phyloP scores from a whole-genome alignment of 2,888 invertebrate species.

The Caenorhabditis drosophilae region DNA sequence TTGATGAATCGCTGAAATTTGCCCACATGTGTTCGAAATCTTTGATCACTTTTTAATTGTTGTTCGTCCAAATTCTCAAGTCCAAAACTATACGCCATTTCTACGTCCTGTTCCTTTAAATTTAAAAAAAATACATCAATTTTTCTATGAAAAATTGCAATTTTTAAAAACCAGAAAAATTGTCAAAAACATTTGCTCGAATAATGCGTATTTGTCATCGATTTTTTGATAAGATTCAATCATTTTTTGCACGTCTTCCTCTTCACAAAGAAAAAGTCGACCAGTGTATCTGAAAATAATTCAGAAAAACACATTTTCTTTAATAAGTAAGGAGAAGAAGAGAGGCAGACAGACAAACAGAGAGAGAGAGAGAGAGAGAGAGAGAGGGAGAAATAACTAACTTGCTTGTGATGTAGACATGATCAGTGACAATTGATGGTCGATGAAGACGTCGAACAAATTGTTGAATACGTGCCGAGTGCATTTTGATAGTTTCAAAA shows the following conservation, averaged over 20 bases:
- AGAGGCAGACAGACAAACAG: too few relatives aligned
- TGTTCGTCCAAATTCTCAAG: conserved; percentile 56
- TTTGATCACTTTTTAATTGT: conserved; percentile 49
- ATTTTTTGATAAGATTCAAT: conserved; percentile 55
- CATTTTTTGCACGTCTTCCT: conserved; percentile 59
- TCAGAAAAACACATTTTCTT: not conserved
- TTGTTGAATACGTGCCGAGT: conserved; percentile 33
- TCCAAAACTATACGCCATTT: conserved; percentile 61
- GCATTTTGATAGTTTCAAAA: too few relatives aligned
- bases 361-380: too few relatives aligned
- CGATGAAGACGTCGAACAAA: conserved; percentile 34
- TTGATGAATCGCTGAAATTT: conserved; percentile 64
- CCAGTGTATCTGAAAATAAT: conserved; percentile 47
- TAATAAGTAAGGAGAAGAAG: too few relatives aligned
- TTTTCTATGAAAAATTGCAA: conserved; percentile 3
- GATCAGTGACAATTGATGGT: conserved; percentile 28
- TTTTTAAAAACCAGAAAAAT: conserved; percentile 51
- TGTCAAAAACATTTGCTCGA: conserved; percentile 61
- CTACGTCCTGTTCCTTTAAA: conserved; percentile 61
- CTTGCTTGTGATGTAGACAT: conserved; percentile 39
- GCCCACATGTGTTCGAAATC: conserved; percentile 60
- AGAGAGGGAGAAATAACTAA: conserved; percentile 7
- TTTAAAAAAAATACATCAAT: conserved; percentile 14
- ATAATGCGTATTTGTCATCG: conserved; percentile 62
- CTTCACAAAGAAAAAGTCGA: conserved; percentile 57